Base-by-base conservation (phyloP, 2,797 vertebrate species). In the Tadarida brasiliensis region DNA sequence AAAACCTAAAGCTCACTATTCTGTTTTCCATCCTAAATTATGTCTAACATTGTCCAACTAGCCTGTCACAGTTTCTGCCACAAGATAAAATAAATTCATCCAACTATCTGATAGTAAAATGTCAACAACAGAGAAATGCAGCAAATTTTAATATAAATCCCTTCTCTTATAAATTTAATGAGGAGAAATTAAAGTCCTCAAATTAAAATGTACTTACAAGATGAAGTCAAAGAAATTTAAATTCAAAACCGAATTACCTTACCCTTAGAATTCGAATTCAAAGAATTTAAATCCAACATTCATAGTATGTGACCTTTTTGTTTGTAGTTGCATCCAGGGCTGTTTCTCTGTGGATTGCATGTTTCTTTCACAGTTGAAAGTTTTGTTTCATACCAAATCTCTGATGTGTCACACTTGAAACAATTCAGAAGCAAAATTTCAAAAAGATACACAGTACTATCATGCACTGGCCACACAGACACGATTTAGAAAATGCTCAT, bases 221-320 rank as follows among this genome's bases (percentile, higher is more conserved):
- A 81, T 24, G 54, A 74, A 63, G 59, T 80, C 9, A 89, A 91
- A 91, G 44, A 3, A 85, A 80, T 92, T 91, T 33, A 80, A 85
- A 28, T 87, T 67, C 26, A 80, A 93, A 91, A 78, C 17, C 28
- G 74, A 80, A 54, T 70, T 33, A 74, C 17, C 11, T 59, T 86
- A 7, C 26, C 26, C 78, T 49, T 89, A 16, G 49, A 82, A 19
- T 77, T 87, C 47, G 39, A 57, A 71, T 76, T 39, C 10, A 39
- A 76, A 83, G 2, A 76, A 89, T 51, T 82, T 82, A 76, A 92
- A 71, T 89, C 33, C 7, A 51, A 77, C 65, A 59, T 82, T 81
- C 16, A 82, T 30, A 77, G 19, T 76, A 7, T 61, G 20, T 11
- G 56, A 54, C 33, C 57, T 71, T 71, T 51, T 63, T 78, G 44